These are phyloP conservation scores for Ctenochaetus hawaiiensis DNA, from an alignment of 2,797 vertebrate species.

Conservation along the genomic window DNA sequence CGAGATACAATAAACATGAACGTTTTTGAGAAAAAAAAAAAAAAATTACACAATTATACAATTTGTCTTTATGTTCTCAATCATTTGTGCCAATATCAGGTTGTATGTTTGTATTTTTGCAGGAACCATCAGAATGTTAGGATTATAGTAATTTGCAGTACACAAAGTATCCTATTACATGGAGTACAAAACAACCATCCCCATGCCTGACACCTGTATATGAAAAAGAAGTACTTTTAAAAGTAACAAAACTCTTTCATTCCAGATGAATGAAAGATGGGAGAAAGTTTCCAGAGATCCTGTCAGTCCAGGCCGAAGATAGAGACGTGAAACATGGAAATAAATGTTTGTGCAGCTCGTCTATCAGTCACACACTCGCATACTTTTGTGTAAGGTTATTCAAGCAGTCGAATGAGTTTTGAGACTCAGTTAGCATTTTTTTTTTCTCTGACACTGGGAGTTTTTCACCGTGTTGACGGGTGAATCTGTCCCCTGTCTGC, in stretches of 20 bases:
- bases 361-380: background rate
- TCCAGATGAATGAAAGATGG: background rate
- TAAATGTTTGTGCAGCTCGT: background rate
- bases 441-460: background rate
- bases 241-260: background rate
- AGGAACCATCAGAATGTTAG: no score
- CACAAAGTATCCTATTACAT: background rate
- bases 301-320: background rate
- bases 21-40: background rate
- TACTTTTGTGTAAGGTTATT: background rate
- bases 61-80: background rate
- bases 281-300: no score
- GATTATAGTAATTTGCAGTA: background rate
- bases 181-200: background rate
- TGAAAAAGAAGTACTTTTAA: background rate
- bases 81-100: background rate
- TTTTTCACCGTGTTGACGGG: background rate
- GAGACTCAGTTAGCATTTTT: background rate
- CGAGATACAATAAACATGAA: background rate
- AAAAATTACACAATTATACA: no score
- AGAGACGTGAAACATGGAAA: constrained; percentile 1
- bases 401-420: background rate
- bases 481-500: background rate
- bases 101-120: background rate
- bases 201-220: background rate